Evolutionary conservation across 2,113 vertebrate species (phyloP).

Genomic region (Urocynchramus pylzowi): DNA sequence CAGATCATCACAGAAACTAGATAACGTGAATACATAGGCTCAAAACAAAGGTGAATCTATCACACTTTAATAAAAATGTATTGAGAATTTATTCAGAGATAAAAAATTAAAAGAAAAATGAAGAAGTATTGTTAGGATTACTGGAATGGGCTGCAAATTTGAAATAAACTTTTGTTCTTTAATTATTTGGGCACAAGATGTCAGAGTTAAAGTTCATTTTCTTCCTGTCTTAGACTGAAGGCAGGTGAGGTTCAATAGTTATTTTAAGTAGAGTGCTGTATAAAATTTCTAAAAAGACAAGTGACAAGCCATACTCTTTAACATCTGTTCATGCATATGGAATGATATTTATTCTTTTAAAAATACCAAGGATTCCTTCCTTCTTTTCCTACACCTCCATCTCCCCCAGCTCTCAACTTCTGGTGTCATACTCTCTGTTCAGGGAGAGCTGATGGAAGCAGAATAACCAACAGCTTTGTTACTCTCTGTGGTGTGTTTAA

Average conservation of each 20-base stretch:
- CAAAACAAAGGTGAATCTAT: neutral
- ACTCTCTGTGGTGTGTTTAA: neutral
- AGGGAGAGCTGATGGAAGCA: neutral
- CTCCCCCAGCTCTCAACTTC: neutral
- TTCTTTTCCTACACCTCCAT: neutral
- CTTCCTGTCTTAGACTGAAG: neutral
- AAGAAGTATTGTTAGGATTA: neutral
- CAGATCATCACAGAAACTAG: neutral
- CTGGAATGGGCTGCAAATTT: neutral
- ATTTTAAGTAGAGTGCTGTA: neutral
- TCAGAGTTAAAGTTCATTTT: neutral
- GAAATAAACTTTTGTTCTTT: neutral
- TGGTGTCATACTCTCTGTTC: rapidly evolving
- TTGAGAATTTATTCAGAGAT: neutral
- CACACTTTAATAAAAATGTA: neutral
- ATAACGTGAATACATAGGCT: neutral
- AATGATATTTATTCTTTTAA: neutral
- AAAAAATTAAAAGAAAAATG: neutral
- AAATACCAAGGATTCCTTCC: neutral
- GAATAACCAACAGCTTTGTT: neutral
- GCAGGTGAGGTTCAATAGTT: neutral
- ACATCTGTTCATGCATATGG: neutral
- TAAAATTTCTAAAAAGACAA: neutral
- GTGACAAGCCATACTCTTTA: neutral
- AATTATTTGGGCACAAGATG: neutral